These are phyloP conservation scores for Spodoptera exigua DNA, from an alignment of 2,888 invertebrate genomes.

Conservation along the genomic window DNA sequence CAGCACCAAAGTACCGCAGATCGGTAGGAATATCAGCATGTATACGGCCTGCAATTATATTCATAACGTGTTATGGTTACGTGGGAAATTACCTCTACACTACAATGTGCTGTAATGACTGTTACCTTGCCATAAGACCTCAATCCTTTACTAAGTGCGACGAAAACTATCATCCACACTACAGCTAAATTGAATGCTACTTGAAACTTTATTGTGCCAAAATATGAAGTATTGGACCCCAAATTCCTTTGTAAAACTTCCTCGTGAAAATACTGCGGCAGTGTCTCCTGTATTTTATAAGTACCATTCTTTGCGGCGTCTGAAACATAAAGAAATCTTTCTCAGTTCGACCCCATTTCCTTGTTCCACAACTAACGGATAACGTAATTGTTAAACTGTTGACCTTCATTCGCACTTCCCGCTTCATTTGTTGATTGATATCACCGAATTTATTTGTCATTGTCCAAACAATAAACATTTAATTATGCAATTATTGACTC, in stretches of 20 bases:
- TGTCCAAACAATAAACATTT: slow-evolving; percentile 59
- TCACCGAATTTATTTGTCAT: slow-evolving; percentile 61
- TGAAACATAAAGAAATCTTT: slow-evolving; percentile 60
- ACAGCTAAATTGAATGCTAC: slow-evolving; percentile 96
- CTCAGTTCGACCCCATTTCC: slow-evolving; percentile 41
- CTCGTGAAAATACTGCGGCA: slow-evolving; percentile 95
- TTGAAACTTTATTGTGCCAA: slow-evolving; percentile 94
- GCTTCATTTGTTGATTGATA: slow-evolving; percentile 61
- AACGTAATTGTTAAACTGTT: slow-evolving; percentile 64
- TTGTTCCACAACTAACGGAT: slow-evolving; percentile 50
- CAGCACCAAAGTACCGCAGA: slow-evolving; percentile 92
- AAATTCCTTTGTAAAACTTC: slow-evolving; percentile 92
- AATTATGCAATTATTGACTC: slow-evolving; percentile 59
- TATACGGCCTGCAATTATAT: slow-evolving; percentile 89
- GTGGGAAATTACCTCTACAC: slow-evolving; percentile 35
- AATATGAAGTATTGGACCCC: slow-evolving; percentile 75
- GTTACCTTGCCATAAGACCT: slow-evolving; percentile 94
- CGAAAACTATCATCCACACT: slow-evolving; percentile 96
- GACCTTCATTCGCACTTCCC: slow-evolving; percentile 71
- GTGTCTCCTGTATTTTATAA: slow-evolving; percentile 90
- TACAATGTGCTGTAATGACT: slow-evolving; percentile 26
- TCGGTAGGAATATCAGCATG: slow-evolving; percentile 93
- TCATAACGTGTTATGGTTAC: slow-evolving; percentile 34
- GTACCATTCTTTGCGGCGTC: slow-evolving; percentile 74
- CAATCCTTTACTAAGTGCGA: slow-evolving; percentile 95